These are phyloP conservation scores for Lasiurus borealis DNA, from an alignment of 2,113 vertebrate genomes.

Conservation along the genomic window DNA sequence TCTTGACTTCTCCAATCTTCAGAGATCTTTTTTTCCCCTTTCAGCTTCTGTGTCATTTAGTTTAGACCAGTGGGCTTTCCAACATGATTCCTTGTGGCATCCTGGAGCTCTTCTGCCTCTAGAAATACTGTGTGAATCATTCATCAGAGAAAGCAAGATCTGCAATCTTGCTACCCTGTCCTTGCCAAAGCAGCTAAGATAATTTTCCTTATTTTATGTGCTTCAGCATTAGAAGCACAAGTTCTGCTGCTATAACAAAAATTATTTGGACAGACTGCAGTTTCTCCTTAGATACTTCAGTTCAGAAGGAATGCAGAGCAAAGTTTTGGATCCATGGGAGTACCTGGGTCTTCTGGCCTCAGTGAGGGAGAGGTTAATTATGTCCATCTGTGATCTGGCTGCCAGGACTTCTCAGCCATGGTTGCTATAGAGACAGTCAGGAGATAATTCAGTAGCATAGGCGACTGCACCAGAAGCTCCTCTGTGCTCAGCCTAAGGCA, in stretches of 20 bases:
- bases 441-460: background rate
- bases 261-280: background rate
- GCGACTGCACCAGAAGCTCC: background rate
- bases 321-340: background rate
- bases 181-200: background rate
- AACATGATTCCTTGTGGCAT: background rate
- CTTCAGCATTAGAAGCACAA: background rate
- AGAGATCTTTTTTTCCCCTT: background rate
- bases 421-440: background rate
- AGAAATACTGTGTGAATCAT: background rate
- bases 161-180: background rate
- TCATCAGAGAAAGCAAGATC: background rate
- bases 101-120: background rate
- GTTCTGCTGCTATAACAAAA: conserved; percentile 7
- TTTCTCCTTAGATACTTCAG: background rate
- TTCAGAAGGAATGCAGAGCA: background rate
- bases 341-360: background rate
- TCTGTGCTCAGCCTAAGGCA: background rate
- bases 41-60: background rate
- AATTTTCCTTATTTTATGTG: background rate
- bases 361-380: background rate
- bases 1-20: background rate
- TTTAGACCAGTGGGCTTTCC: background rate
- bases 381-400: background rate
- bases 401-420: background rate